Conservation (phyloP, 2,888 invertebrate genomes). For the Eristalinus sepulchralis region DNA sequence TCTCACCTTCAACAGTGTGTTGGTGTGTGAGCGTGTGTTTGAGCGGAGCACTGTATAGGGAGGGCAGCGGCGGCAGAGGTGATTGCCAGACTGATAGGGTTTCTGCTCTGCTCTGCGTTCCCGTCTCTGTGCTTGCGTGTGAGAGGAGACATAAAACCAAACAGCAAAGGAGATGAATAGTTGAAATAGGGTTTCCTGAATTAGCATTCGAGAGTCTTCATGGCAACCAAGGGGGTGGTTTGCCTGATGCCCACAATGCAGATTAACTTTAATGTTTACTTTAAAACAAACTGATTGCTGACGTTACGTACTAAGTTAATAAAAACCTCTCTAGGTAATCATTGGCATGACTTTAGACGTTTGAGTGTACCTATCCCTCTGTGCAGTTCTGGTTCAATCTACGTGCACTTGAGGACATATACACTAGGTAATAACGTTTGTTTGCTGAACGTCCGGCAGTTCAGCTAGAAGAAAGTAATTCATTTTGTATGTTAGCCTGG, state of each 20-base stretch:
- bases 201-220: conserved; percentile 16
- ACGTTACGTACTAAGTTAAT: conserved; percentile 20
- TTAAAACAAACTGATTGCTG: conserved; percentile 35
- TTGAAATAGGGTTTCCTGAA: conserved; percentile 23
- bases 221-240: neutral
- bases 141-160: conserved; percentile 12
- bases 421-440: conserved; percentile 22
- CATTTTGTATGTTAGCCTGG: conserved; percentile 41
- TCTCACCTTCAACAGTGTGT: conserved; percentile 38
- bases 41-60: neutral
- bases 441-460: conserved; percentile 25
- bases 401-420: conserved; percentile 32
- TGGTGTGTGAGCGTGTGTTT: too few relatives aligned
- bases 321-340: conserved; percentile 48
- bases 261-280: conserved; percentile 37
- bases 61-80: neutral
- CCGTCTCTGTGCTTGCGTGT: neutral
- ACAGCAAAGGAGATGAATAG: conserved; percentile 2
- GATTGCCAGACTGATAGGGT: conserved; percentile 8
- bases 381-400: conserved; percentile 33
- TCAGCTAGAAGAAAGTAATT: conserved; percentile 38
- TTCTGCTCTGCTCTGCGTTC: neutral
- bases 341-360: conserved; percentile 20
- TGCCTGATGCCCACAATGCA: conserved; percentile 13
- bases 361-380: neutral